Percentiles rank a stretch among this genome's conserved stretches.
Conservation (phyloP, 2,888 invertebrate species). For the Pristionchus japonicus region DNA sequence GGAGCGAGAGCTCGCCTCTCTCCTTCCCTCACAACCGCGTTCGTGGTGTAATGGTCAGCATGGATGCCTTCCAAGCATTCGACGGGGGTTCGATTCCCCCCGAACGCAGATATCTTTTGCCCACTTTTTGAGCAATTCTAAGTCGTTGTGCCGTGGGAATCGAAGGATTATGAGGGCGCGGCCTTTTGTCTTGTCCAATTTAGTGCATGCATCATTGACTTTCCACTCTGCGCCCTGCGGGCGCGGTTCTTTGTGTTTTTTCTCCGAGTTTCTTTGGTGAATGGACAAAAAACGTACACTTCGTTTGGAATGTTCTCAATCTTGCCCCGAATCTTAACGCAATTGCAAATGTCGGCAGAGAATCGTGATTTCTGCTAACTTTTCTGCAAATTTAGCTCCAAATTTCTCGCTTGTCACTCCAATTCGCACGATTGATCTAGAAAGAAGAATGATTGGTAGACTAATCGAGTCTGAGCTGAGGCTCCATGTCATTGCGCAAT, state of each 20-base stretch:
- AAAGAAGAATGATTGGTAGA: neutral
- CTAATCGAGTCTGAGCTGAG: neutral
- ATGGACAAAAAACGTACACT: neutral
- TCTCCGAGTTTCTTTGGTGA: neutral
- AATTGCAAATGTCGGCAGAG: neutral
- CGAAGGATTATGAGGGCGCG: neutral
- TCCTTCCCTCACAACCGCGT: constrained; percentile 28
- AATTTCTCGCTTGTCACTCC: neutral
- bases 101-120: constrained; percentile 51
- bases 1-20: neutral
- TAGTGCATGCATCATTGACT: neutral
- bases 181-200: neutral
- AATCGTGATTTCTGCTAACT: neutral
- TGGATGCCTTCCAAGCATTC: constrained; percentile 61
- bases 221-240: neutral
- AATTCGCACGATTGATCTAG: neutral
- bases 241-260: neutral
- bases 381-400: neutral
- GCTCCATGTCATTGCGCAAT: neutral
- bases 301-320: neutral
- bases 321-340: neutral
- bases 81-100: constrained; percentile 58
- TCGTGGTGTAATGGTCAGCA: constrained; percentile 59
- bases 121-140: neutral
- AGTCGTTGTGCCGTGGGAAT: neutral